Evolutionary conservation across 2,797 vertebrate genomes (phyloP).

Genomic region (Threskiornis aethiopicus): DNA sequence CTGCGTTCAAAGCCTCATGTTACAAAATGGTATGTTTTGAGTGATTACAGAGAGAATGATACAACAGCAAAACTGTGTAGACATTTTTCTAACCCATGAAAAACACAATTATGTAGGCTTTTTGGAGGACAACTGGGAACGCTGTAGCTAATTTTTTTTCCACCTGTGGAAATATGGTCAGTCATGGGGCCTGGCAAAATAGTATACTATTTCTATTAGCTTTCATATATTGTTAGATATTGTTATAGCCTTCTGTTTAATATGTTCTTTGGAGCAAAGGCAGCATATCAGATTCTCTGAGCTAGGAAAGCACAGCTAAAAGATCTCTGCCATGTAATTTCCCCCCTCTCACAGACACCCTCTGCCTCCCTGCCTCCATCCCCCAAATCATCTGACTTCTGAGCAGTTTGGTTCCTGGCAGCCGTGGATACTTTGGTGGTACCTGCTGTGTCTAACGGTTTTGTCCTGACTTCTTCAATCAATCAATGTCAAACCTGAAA

Average conservation of each 20-base stretch:
- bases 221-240: not conserved
- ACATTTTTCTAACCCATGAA: not conserved
- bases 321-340: not conserved
- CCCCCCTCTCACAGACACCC: too few species aligned
- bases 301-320: not conserved
- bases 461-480: not conserved
- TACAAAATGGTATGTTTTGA: not conserved
- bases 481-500: not conserved
- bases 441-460: not conserved
- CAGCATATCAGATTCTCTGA: not conserved
- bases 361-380: rapidly evolving
- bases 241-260: not conserved
- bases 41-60: not conserved
- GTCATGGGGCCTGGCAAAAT: not conserved
- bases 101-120: not conserved
- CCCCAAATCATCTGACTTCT: not conserved
- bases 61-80: not conserved
- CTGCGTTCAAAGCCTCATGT: not conserved
- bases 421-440: not conserved
- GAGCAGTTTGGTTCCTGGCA: not conserved
- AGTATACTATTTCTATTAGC: not conserved
- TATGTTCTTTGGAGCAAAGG: not conserved
- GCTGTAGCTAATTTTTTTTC: not conserved
- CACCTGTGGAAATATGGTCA: not conserved
- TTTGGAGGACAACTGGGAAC: not conserved